Evolutionary conservation across 92 coral and sea anemone genomes (phyloP), one percentile per base, ranked within the genome.

Genomic region (Pocillopora grandis): DNA sequence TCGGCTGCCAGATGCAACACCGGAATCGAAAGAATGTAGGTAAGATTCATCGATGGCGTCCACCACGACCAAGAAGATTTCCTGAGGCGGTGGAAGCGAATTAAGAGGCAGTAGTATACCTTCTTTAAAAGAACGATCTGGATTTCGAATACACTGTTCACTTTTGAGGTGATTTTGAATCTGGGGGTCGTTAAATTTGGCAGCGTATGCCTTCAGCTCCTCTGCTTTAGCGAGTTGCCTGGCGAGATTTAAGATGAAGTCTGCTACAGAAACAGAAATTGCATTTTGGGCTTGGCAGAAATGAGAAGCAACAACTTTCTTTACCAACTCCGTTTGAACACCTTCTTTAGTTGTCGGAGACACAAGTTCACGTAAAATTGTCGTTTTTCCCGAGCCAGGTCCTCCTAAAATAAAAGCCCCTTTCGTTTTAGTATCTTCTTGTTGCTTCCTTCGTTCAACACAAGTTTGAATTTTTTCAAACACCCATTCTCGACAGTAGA

Each of bases 401-500:
- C 98, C 97, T 23, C 99, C 99, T 64, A 97, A 89, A 48, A 97
- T 84, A 76, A 95, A 91, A 64, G 92, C 96, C 60, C 99, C 99
- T 85, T 90, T 97, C 49, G 93, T 92, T 81, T 94, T 97, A 12
- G 87, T 72, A 68, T 92, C 98, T 27, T 97, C 95, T 56, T 88
- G 90, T 61, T 89, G 87, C 84, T 88, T 91, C 70, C 94, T 77
- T 81, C 93, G 81, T 60, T 97, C 94, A 58, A 97, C 88, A 56
- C 95, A 94, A 58, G 96, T 87, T 16, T 77, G 88, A 16, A 97
- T 89, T 88, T 92, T 97, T 84, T 97, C 99, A 84, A 89, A 97
- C 67, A 94, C 95, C 99, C 99, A 97, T 66, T 97, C 97, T 31
- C 99, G 96, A 72, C 98, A 90, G 86, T 94, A 94, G 79, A 97